Conservation (phyloP, 2,888 invertebrate genomes). For the Cerceris ruficornis region DNA sequence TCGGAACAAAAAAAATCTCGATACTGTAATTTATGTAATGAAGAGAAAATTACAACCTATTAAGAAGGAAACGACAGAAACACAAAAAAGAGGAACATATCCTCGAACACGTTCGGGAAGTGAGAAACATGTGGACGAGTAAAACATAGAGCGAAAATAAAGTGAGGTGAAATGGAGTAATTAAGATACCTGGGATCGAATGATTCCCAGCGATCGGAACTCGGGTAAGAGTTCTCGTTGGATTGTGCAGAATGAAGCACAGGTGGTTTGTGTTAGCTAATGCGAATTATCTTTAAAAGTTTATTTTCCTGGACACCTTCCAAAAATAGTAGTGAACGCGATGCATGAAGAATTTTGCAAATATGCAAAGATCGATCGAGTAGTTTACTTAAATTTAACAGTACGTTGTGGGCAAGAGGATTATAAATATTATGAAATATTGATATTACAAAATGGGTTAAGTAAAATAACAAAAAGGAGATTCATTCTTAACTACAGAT, state of each 20-base stretch:
- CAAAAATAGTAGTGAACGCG: conserved; percentile 2
- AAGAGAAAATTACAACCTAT: conserved; percentile 39
- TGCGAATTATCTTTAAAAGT: conserved; percentile 35
- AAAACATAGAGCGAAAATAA: conserved; percentile 11
- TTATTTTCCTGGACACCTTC: conserved; percentile 26
- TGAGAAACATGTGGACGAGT: not conserved
- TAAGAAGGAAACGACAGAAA: conserved; percentile 12
- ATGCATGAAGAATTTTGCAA: not conserved
- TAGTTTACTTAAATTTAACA: not conserved
- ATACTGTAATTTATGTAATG: conserved; percentile 41
- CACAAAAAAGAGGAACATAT: conserved; percentile 21
- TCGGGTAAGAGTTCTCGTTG: conserved; percentile 4
- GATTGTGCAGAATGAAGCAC: conserved; percentile 16
- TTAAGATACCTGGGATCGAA: conserved; percentile 35
- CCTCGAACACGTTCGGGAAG: not conserved
- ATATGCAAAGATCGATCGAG: not conserved
- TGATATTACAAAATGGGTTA: too few species aligned
- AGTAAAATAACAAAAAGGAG: too few species aligned
- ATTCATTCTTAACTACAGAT: too few species aligned
- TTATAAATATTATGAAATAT: too few species aligned
- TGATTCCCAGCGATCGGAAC: conserved; percentile 6
- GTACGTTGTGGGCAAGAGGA: too few species aligned
- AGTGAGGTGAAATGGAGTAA: conserved; percentile 34
- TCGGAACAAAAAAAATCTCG: conserved; percentile 3
- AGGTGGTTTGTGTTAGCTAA: conserved; percentile 27